These are phyloP conservation scores for Liparis tanakae DNA, from an alignment of 2,797 vertebrate genomes.

Conservation along the genomic window DNA sequence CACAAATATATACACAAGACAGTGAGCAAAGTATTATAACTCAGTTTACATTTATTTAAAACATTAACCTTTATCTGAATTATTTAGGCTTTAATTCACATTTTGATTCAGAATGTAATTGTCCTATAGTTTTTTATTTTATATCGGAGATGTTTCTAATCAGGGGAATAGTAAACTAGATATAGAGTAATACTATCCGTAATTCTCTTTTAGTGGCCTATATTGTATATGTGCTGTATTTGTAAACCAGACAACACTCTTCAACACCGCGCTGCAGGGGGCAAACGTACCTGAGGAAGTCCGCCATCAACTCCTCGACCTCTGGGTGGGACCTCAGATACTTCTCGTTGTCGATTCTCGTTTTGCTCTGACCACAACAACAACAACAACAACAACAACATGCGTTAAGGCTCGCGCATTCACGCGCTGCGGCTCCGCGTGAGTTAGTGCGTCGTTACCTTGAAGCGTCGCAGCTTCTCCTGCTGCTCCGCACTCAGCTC, in stretches of 20 bases:
- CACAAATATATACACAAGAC: too few relatives aligned
- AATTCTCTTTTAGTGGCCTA: background rate
- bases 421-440: too few relatives aligned
- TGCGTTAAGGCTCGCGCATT: too few relatives aligned
- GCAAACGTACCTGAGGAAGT: constrained; percentile 74
- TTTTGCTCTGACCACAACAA: constrained; percentile 72
- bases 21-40: background rate
- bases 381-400: background rate
- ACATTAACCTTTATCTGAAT: background rate
- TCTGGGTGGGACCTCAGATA: constrained; percentile 83
- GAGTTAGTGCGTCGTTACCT: constrained; percentile 63
- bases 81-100: background rate
- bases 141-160: background rate
- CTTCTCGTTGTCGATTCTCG: constrained; percentile 80
- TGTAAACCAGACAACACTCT: background rate
- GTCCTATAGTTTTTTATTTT: background rate
- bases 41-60: background rate
- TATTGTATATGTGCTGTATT: constrained; percentile 5
- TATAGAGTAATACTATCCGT: background rate
- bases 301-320: constrained; percentile 74
- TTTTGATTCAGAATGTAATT: background rate
- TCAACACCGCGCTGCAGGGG: background rate
- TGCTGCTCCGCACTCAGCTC: constrained; percentile 77
- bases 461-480: constrained; percentile 78
- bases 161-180: background rate